Conservation (phyloP, 2,113 vertebrate genomes). For the Atherinomorus stipes region DNA sequence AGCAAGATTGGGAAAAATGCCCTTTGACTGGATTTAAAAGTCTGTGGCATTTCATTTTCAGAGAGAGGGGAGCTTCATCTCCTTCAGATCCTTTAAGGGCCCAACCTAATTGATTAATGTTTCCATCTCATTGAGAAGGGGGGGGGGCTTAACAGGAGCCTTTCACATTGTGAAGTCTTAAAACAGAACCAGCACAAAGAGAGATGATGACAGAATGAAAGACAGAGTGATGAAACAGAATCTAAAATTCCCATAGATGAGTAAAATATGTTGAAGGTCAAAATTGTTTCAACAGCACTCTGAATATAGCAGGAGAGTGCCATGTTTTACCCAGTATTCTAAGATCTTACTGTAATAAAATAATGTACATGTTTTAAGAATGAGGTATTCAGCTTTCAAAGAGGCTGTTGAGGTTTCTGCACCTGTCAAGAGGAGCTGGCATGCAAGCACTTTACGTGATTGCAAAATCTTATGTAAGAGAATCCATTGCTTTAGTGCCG, state of each 20-base stretch:
- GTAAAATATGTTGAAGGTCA: slow-evolving; percentile 70
- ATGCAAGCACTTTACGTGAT: slow-evolving; percentile 70
- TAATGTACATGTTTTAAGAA: slow-evolving; percentile 55
- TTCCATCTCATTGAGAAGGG: slow-evolving; percentile 76
- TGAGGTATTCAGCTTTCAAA: slow-evolving; percentile 57
- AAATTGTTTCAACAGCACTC: slow-evolving; percentile 51
- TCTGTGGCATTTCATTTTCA: slow-evolving; percentile 83
- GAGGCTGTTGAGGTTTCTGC: slow-evolving; percentile 71
- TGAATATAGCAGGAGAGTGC: slow-evolving; percentile 14
- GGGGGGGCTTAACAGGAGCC: slow-evolving; percentile 70
- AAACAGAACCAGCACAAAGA: slow-evolving; percentile 66
- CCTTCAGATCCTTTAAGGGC: slow-evolving; percentile 80
- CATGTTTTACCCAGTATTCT: slow-evolving; percentile 7
- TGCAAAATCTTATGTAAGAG: slow-evolving; percentile 72
- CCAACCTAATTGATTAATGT: slow-evolving; percentile 83
- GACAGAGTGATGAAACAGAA: slow-evolving; percentile 69
- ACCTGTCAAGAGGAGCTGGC: slow-evolving; percentile 62
- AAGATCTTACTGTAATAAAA: slow-evolving; percentile 52
- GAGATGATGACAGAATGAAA: slow-evolving; percentile 74
- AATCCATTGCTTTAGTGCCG: slow-evolving; percentile 54
- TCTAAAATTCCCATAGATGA: slow-evolving; percentile 63
- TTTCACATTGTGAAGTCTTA: slow-evolving; percentile 74
- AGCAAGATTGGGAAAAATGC: slow-evolving; percentile 75
- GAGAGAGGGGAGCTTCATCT: slow-evolving; percentile 80
- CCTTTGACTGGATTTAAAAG: slow-evolving; percentile 82